Evolutionary conservation across 1,140 invertebrate genomes (phyloP), one percentile per base, ranked within the genome.

Genomic region (Leguminivora glycinivorella): DNA sequence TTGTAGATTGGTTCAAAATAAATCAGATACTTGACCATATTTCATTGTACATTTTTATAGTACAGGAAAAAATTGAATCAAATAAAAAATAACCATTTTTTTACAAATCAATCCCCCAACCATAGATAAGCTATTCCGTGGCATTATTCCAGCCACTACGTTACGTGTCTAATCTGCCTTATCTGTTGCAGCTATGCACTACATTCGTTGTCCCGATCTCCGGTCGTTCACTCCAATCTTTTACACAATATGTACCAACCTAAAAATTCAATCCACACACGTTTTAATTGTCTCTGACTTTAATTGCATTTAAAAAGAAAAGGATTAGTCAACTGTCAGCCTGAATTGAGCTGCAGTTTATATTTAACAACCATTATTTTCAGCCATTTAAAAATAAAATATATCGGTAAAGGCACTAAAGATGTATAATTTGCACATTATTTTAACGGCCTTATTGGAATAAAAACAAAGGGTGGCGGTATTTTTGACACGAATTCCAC

Each of bases 161-260:
- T 29, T 60, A 25, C 22, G 12, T 25, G 29, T 63, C n/a, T 63
- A 31, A 34, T 63, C 58, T 31, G n/a, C 26, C n/a, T 22, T 63
- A 63, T 63, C 58, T 63, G 58, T 25, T 63, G 58, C 58, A 63
- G 58, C 26, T 24, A 63, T 63, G 58, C 58, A 63, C 17, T 63
- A 63, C 25, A 63, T 60, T 29, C 26, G 14, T 9, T 29, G 58
- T n/a, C 29, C 58, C 17, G 58, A 63, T 63, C 58, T 63, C 26
- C 14, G 58, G 58, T 63, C 58, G 14, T 63, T 31, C 58, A 63
- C 58, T 9, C 14, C 14, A 63, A 63, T 17, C 25, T 31, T 31
- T 63, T 63, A 17, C 26, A 63, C 6, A 63, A 63, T 63, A n/a
- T n/a, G n/a, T n/a, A 31, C 25, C 58, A 29, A n/a, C 26, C 12